Evolutionary conservation across 2,113 vertebrate species (phyloP).

Genomic region (Nerophis ophidion): DNA sequence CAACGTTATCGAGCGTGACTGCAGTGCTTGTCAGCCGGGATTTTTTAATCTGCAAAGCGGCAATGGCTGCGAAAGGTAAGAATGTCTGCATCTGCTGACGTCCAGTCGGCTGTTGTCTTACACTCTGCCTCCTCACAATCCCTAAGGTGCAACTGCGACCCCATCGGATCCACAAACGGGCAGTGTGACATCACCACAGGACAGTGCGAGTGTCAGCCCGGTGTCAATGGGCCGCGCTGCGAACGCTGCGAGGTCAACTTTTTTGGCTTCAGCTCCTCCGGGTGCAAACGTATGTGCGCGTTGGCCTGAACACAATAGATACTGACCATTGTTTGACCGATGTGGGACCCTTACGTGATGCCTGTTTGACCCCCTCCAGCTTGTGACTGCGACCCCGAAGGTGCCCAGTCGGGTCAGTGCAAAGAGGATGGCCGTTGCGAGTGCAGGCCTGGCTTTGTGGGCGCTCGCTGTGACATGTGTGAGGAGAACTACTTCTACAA

Average conservation of each 20-base stretch:
- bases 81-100: neutral
- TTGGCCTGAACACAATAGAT: no score
- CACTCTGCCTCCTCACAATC: neutral
- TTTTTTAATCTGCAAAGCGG: conserved; percentile 89
- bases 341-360: neutral
- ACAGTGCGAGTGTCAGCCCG: conserved; percentile 95
- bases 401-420: conserved; percentile 83
- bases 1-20: conserved; percentile 82
- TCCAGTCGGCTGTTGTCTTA: neutral
- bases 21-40: conserved; percentile 82
- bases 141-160: conserved; percentile 84
- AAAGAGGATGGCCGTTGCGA: conserved; percentile 80
- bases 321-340: neutral
- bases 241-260: conserved; percentile 88
- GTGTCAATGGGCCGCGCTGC: conserved; percentile 79
- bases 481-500: conserved; percentile 99
- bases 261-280: conserved; percentile 87
- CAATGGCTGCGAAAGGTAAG: conserved; percentile 84
- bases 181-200: conserved; percentile 86
- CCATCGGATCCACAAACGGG: conserved; percentile 85
- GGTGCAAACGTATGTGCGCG: conserved; percentile 85
- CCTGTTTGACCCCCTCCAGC: conserved; percentile 64
- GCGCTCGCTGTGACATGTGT: conserved; percentile 88
- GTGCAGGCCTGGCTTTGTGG: conserved; percentile 90
- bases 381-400: conserved; percentile 91